Evolutionary conservation across 2,113 vertebrate genomes (phyloP).

Genomic region (Anarrhichthys ocellatus): DNA sequence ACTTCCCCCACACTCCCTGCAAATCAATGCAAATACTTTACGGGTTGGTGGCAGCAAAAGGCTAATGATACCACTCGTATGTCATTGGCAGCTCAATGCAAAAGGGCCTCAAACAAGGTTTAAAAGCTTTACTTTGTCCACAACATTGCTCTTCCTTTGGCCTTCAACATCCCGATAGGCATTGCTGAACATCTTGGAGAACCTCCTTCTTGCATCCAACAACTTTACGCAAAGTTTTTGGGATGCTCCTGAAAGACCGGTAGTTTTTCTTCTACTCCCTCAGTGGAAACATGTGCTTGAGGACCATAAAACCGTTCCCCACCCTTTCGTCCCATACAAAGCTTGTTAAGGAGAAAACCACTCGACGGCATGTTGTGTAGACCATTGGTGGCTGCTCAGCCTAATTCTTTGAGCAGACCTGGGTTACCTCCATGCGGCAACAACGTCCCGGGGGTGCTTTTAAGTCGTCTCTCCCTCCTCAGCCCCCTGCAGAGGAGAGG

Average conservation of each 20-base stretch:
- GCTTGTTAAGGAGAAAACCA: slow-evolving; percentile 74
- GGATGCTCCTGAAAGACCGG: slow-evolving; percentile 28
- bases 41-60: slow-evolving; percentile 12
- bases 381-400: slow-evolving; percentile 55
- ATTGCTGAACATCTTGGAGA: background rate
- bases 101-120: background rate
- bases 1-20: slow-evolving; percentile 27
- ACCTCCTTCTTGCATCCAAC: background rate
- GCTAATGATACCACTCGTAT: slow-evolving; percentile 15
- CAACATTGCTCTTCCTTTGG: slow-evolving; percentile 5
- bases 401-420: slow-evolving; percentile 79
- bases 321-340: slow-evolving; percentile 50
- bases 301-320: slow-evolving; percentile 65
- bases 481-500: slow-evolving; percentile 67
- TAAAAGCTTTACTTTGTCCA: background rate
- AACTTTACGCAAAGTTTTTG: slow-evolving; percentile 31
- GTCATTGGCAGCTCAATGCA: background rate
- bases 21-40: slow-evolving; percentile 54
- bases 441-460: slow-evolving; percentile 59
- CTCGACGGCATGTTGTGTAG: slow-evolving; percentile 65
- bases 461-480: slow-evolving; percentile 55
- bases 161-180: background rate
- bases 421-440: slow-evolving; percentile 46
- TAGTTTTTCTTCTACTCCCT: slow-evolving; percentile 49
- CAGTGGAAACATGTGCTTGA: slow-evolving; percentile 72